These are phyloP conservation scores for Lepidocyrtinus sp. DNA, from an alignment of 2,888 invertebrate species.

Conservation along the genomic window DNA sequence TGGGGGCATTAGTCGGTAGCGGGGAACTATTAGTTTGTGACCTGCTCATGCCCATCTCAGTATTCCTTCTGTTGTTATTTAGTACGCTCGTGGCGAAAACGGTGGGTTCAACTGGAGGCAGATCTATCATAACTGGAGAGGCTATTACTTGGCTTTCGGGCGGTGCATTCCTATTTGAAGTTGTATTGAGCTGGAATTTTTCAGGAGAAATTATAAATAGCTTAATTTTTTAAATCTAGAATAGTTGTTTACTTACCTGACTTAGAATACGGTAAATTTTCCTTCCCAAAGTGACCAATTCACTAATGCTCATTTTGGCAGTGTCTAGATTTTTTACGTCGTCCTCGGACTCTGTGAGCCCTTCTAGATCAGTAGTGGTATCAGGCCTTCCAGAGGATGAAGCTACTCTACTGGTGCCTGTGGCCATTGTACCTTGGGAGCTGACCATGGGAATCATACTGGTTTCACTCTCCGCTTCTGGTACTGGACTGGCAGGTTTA, in stretches of 20 bases:
- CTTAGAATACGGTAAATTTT: slow-evolving; percentile 54
- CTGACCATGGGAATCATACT: slow-evolving; percentile 42
- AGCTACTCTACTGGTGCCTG: slow-evolving; percentile 4
- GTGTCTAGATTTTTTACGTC: slow-evolving; percentile 21
- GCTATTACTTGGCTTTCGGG: too few relatives aligned
- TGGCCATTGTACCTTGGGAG: slow-evolving; percentile 28
- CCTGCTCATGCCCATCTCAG: too few relatives aligned
- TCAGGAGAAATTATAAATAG: too few relatives aligned
- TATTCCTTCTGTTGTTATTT: too few relatives aligned
- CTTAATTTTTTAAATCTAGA: background rate
- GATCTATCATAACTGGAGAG: too few relatives aligned
- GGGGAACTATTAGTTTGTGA: too few relatives aligned
- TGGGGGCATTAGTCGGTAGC: slow-evolving; percentile 19
- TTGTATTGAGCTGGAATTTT: too few relatives aligned
- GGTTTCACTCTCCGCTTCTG: slow-evolving; percentile 44
- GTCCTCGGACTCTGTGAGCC: too few relatives aligned
- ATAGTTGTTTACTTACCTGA: slow-evolving; percentile 23
- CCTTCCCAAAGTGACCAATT: slow-evolving; percentile 39
- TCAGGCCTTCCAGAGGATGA: slow-evolving; percentile 16
- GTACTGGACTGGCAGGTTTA: slow-evolving; percentile 3
- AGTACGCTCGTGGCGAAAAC: too few relatives aligned
- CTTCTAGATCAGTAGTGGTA: background rate
- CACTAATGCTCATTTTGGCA: slow-evolving; percentile 31
- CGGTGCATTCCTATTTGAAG: too few relatives aligned
- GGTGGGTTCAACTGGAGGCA: too few relatives aligned